Percentiles rank a stretch among this genome's conserved stretches.
These are phyloP conservation scores for Euphonia xanthogaster DNA, from an alignment of 2,797 vertebrate species.

Conservation along the genomic window DNA sequence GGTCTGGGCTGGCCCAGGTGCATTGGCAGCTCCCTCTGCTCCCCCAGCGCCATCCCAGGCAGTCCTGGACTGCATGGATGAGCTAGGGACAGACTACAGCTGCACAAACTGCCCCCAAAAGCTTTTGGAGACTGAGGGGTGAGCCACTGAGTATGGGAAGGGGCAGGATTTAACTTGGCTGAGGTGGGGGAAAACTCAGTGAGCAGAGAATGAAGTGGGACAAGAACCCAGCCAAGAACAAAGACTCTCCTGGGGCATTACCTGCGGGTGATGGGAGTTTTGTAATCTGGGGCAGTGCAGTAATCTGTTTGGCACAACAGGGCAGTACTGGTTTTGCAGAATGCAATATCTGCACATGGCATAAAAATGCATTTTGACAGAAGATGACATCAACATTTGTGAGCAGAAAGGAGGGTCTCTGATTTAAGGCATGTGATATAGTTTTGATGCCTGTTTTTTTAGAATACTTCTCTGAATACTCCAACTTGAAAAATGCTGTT, in stretches of 20 bases:
- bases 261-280: neutral
- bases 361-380: neutral
- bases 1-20: rapidly evolving
- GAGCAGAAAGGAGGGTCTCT: neutral
- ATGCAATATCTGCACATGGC: neutral
- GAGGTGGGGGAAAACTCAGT: neutral
- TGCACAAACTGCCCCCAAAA: neutral
- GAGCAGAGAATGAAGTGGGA: neutral
- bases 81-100: rapidly evolving
- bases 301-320: too few species aligned
- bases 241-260: neutral
- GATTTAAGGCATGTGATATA: neutral
- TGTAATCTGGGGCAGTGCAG: too few species aligned
- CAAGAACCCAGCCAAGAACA: neutral
- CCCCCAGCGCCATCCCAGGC: rapidly evolving
- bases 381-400: neutral
- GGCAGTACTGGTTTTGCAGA: neutral
- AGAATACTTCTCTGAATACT: neutral
- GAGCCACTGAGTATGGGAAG: neutral
- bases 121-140: neutral
- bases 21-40: rapidly evolving
- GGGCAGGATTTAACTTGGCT: neutral
- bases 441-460: neutral
- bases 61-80: neutral
- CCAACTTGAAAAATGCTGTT: neutral